Evolutionary conservation across 2,113 vertebrate genomes (phyloP).

Genomic region (Haemorhous mexicanus): DNA sequence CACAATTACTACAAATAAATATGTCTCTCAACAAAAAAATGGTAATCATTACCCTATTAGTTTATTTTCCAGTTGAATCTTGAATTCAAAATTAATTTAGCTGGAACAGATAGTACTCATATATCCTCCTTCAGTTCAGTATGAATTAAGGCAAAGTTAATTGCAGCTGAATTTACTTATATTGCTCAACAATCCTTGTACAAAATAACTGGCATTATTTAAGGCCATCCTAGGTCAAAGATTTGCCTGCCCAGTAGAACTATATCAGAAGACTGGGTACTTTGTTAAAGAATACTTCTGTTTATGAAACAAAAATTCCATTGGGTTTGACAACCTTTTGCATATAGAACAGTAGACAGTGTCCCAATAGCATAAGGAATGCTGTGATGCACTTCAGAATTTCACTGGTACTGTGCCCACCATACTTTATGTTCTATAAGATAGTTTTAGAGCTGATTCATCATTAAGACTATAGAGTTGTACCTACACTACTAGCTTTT

Average conservation of each 20-base stretch:
- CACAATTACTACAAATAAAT: constrained; percentile 12
- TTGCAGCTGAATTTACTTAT: background rate
- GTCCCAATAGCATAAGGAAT: background rate
- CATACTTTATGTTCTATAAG: background rate
- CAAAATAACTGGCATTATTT: background rate
- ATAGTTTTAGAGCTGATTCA: background rate
- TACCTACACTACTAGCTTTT: background rate
- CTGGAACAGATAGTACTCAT: background rate
- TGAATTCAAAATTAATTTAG: background rate
- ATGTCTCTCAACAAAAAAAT: background rate
- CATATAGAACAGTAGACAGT: background rate
- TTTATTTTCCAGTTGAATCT: constrained; percentile 13
- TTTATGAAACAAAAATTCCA: background rate
- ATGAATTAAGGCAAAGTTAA: background rate
- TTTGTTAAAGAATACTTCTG: background rate
- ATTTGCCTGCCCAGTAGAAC: background rate
- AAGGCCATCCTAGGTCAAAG: background rate
- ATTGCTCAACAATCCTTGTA: background rate
- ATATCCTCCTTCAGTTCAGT: background rate
- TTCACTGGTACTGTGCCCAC: background rate
- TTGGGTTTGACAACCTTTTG: background rate
- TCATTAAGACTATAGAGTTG: background rate
- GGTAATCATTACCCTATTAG: background rate
- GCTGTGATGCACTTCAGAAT: background rate
- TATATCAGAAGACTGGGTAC: background rate